Conservation (phyloP, 2,888 invertebrate species). For the Phasia obesa region DNA sequence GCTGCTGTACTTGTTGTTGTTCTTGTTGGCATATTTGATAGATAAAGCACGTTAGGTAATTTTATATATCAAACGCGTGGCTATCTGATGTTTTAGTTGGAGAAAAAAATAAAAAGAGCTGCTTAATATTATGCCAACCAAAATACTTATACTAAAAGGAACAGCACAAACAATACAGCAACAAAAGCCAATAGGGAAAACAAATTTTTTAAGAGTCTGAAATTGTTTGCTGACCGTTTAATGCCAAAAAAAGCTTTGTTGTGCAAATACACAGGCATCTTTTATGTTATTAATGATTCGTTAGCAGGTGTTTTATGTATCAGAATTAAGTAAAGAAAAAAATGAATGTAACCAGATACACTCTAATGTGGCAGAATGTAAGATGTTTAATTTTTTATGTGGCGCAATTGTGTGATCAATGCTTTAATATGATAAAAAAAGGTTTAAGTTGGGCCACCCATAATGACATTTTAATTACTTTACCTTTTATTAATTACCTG, state of each 20-base stretch:
- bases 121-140: conserved; percentile 7
- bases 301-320: conserved; percentile 65
- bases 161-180: conserved; percentile 40
- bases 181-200: conserved; percentile 49
- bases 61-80: conserved; percentile 66
- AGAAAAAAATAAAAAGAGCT: conserved; percentile 15
- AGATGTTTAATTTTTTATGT: conserved; percentile 21
- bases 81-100: conserved; percentile 44
- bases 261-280: background rate
- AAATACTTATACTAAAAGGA: conserved; percentile 20
- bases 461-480: conserved; percentile 5
- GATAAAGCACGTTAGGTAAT: conserved; percentile 60
- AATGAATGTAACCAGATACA: conserved; percentile 47
- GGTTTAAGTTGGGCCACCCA: conserved; percentile 51
- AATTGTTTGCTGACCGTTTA: background rate
- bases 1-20: conserved; percentile 19
- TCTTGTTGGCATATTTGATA: conserved; percentile 16
- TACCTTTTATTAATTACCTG: conserved; percentile 6
- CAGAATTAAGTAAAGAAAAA: conserved; percentile 17
- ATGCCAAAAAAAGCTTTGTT: conserved; percentile 2
- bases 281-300: background rate
- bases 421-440: conserved; percentile 17
- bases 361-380: background rate
- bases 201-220: conserved; percentile 27
- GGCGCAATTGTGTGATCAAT: conserved; percentile 10